These are phyloP conservation scores for Chlorospingus semifuscus DNA, from an alignment of 2,797 vertebrate genomes.

Conservation along the genomic window DNA sequence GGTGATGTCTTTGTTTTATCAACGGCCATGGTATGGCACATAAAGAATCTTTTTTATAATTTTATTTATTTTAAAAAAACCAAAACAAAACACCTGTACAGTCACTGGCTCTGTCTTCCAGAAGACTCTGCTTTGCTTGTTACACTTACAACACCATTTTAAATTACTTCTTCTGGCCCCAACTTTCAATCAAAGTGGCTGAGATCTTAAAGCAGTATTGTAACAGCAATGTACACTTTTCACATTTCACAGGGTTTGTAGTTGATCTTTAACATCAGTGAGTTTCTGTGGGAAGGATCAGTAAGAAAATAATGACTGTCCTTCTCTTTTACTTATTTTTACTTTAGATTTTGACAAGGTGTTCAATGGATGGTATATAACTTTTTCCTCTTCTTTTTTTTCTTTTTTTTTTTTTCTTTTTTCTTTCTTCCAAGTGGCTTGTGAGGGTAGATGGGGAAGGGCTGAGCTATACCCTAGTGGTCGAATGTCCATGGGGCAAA, in stretches of 20 bases:
- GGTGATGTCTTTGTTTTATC: conserved; percentile 60
- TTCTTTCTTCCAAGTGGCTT: conserved; percentile 44
- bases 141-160: conserved; percentile 41
- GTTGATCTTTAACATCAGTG: conserved; percentile 68
- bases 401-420: not conserved
- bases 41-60: conserved; percentile 69
- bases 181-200: conserved; percentile 61
- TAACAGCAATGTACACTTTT: conserved; percentile 79
- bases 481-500: conserved; percentile 93
- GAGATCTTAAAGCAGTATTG: conserved; percentile 75
- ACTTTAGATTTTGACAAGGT: conserved; percentile 25
- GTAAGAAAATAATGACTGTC: conserved; percentile 81
- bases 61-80: conserved; percentile 51
- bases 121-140: conserved; percentile 49
- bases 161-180: conserved; percentile 53
- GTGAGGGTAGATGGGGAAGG: not conserved
- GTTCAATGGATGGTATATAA: conserved; percentile 62
- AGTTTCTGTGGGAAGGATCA: conserved; percentile 74
- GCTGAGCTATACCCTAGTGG: conserved; percentile 92
- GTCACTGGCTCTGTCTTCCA: conserved; percentile 71
- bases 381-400: conserved; percentile 27
- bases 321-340: conserved; percentile 54
- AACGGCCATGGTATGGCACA: conserved; percentile 76
- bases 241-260: conserved; percentile 88
- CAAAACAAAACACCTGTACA: conserved; percentile 49